phyloP scores from a whole-genome alignment of 2,113 vertebrate species.

The Tachycineta bicolor region DNA sequence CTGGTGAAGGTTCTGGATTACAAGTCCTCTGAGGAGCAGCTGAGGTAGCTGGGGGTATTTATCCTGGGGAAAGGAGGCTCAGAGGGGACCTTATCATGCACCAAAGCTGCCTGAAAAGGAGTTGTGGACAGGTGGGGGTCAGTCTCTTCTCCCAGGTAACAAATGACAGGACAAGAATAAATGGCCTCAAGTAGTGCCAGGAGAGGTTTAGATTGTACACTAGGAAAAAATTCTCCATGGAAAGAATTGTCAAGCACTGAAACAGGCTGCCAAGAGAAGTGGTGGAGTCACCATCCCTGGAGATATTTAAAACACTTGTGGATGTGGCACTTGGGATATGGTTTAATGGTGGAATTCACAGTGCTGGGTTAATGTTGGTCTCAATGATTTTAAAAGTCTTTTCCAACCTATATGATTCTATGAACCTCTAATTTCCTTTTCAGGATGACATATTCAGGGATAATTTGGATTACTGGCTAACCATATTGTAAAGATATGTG shows the following conservation, averaged over 20 bases:
- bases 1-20: fast-evolving
- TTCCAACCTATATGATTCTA: neutral
- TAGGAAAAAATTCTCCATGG: neutral
- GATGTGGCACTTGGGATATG: too few species aligned
- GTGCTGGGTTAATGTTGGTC: neutral
- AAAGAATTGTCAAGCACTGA: neutral
- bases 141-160: fast-evolving
- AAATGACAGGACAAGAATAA: fast-evolving
- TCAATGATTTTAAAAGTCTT: neutral
- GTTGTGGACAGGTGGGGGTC: fast-evolving
- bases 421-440: neutral
- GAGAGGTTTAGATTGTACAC: neutral
- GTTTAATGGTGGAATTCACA: fast-evolving
- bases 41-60: neutral
- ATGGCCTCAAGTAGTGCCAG: fast-evolving
- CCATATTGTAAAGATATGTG: neutral
- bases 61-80: neutral
- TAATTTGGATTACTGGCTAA: neutral
- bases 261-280: neutral
- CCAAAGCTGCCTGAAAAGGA: neutral
- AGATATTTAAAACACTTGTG: fast-evolving
- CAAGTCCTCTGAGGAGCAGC: neutral
- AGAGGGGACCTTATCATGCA: neutral
- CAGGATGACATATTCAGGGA: neutral
- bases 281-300: neutral